A percentile compares a stretch with the other conserved stretches of the same genome.
Evolutionary conservation across 1,140 invertebrate genomes (phyloP).

Genomic region (Apis dorsata): DNA sequence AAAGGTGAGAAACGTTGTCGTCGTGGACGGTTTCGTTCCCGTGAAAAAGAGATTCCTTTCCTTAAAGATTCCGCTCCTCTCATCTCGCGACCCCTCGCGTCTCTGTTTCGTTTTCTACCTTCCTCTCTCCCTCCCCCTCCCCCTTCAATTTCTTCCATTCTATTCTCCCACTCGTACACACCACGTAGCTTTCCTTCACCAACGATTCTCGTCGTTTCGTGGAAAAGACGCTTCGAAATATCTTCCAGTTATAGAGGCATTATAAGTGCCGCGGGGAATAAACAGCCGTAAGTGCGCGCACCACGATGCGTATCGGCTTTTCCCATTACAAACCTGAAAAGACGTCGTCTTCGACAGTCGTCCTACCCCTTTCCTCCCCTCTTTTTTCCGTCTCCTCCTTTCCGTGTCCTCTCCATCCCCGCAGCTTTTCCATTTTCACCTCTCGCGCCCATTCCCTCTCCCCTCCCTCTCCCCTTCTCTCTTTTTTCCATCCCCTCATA

Average conservation of each 20-base stretch:
- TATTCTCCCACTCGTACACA: background rate
- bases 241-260: constrained; percentile 70
- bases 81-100: background rate
- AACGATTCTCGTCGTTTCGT: background rate
- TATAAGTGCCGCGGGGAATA: constrained; percentile 73
- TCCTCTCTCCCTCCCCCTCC: background rate
- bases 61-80: background rate
- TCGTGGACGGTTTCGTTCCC: constrained; percentile 32
- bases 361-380: background rate
- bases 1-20: constrained; percentile 47
- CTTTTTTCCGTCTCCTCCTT: constrained; percentile 18
- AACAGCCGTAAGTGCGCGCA: constrained; percentile 76
- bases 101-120: background rate
- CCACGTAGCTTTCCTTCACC: too few species aligned
- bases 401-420: constrained; percentile 37
- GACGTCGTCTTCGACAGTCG: constrained; percentile 59
- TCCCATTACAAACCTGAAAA: constrained; percentile 77
- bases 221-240: constrained; percentile 49
- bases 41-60: constrained; percentile 27
- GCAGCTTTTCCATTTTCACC: constrained; percentile 73
- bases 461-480: background rate
- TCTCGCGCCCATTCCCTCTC: constrained; percentile 24
- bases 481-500: constrained; percentile 8
- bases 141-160: background rate
- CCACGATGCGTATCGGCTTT: constrained; percentile 77